Evolutionary conservation across 2,888 invertebrate species (phyloP).

Genomic region (Dasysyrphus albostriatus): DNA sequence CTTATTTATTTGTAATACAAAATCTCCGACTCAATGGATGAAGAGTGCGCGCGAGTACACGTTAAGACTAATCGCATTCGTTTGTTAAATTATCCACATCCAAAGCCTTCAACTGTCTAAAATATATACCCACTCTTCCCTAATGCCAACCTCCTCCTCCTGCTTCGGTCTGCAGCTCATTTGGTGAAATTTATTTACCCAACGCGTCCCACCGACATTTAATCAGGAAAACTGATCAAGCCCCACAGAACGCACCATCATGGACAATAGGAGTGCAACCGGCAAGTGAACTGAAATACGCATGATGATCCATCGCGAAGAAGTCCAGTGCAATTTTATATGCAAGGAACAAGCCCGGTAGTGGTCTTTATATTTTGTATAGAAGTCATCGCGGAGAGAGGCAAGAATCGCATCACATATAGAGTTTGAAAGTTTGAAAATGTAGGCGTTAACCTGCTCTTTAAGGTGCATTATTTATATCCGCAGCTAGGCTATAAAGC

Average conservation of each 20-base stretch:
- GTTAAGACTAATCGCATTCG: constrained; percentile 56
- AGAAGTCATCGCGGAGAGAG: constrained; percentile 35
- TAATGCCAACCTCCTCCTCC: constrained; percentile 14
- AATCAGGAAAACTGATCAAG: constrained; percentile 63
- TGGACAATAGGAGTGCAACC: constrained; percentile 13
- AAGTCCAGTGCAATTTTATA: background rate
- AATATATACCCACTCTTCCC: constrained; percentile 19
- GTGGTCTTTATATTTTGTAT: constrained; percentile 68
- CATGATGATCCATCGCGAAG: constrained; percentile 58
- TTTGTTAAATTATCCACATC: constrained; percentile 58
- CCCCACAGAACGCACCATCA: constrained; percentile 25
- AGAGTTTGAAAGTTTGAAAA: constrained; percentile 43
- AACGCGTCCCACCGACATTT: constrained; percentile 70
- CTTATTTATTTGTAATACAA: background rate
- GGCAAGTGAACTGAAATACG: constrained; percentile 48
- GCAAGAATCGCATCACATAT: background rate
- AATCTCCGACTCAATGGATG: background rate
- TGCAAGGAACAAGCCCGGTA: constrained; percentile 61
- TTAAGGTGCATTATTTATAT: constrained; percentile 83
- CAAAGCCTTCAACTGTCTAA: constrained; percentile 30
- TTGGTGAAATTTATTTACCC: constrained; percentile 71
- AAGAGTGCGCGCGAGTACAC: constrained; percentile 9
- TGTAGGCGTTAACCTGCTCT: constrained; percentile 84
- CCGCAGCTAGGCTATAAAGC: constrained; percentile 76
- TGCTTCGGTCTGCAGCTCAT: constrained; percentile 45